A percentile compares a stretch with the other conserved stretches of the same genome.
These are phyloP conservation scores for Abscondita cerata DNA, from an alignment of 2,888 invertebrate genomes.

Conservation along the genomic window DNA sequence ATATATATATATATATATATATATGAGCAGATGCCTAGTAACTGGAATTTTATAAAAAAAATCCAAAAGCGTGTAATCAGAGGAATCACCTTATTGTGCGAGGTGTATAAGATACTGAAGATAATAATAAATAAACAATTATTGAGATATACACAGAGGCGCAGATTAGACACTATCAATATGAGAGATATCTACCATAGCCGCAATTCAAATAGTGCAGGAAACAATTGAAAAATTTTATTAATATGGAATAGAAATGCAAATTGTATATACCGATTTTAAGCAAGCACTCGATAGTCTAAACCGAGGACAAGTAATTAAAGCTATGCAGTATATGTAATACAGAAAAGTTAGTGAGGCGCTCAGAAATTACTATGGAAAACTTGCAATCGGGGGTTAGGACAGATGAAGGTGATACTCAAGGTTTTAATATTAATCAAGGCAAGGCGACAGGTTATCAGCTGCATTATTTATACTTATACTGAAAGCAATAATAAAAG, in stretches of 20 bases:
- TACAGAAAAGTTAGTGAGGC: slow-evolving; percentile 4
- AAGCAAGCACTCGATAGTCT: slow-evolving; percentile 15
- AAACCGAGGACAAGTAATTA: slow-evolving; percentile 11
- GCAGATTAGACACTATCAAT: too few relatives aligned
- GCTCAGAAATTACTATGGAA: not conserved
- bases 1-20: too few relatives aligned
- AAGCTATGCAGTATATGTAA: slow-evolving; percentile 17
- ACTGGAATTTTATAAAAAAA: too few relatives aligned
- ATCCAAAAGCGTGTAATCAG: too few relatives aligned
- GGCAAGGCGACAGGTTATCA: slow-evolving; percentile 11
- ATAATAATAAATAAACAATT: too few relatives aligned
- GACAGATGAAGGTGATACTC: not conserved
- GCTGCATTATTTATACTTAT: too few relatives aligned
- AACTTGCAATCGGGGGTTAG: not conserved
- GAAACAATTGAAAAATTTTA: slow-evolving; percentile 4
- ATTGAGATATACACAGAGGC: too few relatives aligned
- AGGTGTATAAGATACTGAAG: too few relatives aligned
- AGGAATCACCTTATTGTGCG: too few relatives aligned
- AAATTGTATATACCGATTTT: slow-evolving; percentile 11
- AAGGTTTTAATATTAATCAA: not conserved
- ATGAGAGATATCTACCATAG: too few relatives aligned
- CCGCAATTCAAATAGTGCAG: too few relatives aligned
- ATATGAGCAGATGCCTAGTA: too few relatives aligned
- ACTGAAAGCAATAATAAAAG: not conserved
- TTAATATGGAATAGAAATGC: not conserved